Evolutionary conservation across 2,888 invertebrate species (phyloP).

Genomic region (Hydrotaea cyrtoneurina): DNA sequence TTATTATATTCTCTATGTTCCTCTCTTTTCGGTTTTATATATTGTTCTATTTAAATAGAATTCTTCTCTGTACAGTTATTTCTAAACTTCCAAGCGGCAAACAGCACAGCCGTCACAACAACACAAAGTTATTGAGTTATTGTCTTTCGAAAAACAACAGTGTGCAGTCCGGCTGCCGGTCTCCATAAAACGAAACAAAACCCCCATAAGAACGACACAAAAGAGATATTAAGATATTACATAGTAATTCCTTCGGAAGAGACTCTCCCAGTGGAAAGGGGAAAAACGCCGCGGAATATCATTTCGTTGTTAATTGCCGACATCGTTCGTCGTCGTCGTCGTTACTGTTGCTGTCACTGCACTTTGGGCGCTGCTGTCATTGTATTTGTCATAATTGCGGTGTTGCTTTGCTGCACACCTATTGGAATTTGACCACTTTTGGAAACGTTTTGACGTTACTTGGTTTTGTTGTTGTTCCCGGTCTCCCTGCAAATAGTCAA

Average conservation of each 20-base stretch:
- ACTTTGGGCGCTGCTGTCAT: not conserved
- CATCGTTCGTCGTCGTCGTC: not conserved
- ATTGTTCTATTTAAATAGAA: conserved; percentile 60
- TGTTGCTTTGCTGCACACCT: conserved; percentile 2
- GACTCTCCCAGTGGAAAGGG: not conserved
- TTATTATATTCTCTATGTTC: conserved; percentile 27
- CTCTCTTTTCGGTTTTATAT: conserved; percentile 47
- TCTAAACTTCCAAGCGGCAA: conserved; percentile 57
- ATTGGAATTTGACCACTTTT: conserved; percentile 23
- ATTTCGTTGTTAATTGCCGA: not conserved
- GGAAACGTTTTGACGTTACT: not conserved
- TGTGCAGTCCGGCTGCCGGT: not conserved
- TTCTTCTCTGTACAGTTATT: conserved; percentile 64
- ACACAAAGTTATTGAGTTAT: not conserved
- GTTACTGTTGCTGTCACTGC: conserved; percentile 10
- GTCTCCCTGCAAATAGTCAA: not conserved
- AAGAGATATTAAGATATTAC: not conserved
- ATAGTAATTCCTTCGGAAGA: not conserved
- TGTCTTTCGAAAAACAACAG: not conserved
- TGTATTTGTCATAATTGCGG: conserved; percentile 10
- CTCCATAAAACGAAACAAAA: conserved; percentile 13
- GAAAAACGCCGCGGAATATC: not conserved
- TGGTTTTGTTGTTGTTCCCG: not conserved
- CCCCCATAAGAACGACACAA: not conserved
- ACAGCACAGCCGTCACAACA: not conserved